These are phyloP conservation scores for Sphenopsis melanotis DNA, from an alignment of 2,797 vertebrate species.

Conservation along the genomic window DNA sequence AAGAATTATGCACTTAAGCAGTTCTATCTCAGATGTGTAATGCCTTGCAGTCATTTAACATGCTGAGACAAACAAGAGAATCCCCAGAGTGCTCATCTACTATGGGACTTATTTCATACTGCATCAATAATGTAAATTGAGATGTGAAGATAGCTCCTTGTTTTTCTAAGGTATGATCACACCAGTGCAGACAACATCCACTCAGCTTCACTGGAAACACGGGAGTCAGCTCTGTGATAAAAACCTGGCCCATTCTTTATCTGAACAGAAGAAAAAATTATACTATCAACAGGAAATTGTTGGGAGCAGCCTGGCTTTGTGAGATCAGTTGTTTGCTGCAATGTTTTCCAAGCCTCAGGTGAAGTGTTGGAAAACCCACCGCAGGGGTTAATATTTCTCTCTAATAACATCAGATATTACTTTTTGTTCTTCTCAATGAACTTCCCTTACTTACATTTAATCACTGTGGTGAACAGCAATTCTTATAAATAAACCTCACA, in stretches of 20 bases:
- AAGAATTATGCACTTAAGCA: conserved; percentile 56
- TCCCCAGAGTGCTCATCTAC: conserved; percentile 75
- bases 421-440: background rate
- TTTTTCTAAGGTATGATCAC: conserved; percentile 75
- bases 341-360: conserved; percentile 16
- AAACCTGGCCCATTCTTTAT: conserved; percentile 27
- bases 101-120: conserved; percentile 73
- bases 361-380: background rate
- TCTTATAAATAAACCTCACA: background rate
- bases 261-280: conserved; percentile 15
- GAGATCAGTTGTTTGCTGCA: conserved; percentile 33
- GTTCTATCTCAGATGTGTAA: conserved; percentile 60
- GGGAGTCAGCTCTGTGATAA: conserved; percentile 60
- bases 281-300: conserved; percentile 34
- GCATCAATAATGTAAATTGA: conserved; percentile 81
- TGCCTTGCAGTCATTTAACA: conserved; percentile 71
- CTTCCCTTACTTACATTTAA: background rate
- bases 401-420: background rate
- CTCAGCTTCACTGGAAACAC: conserved; percentile 61
- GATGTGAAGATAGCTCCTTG: conserved; percentile 73
- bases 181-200: conserved; percentile 61
- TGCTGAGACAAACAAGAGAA: conserved; percentile 74
- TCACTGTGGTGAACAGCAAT: background rate
- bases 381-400: background rate
- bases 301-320: conserved; percentile 28